Conservation (phyloP, 2,888 invertebrate genomes). For the Nymphalis c-album region DNA sequence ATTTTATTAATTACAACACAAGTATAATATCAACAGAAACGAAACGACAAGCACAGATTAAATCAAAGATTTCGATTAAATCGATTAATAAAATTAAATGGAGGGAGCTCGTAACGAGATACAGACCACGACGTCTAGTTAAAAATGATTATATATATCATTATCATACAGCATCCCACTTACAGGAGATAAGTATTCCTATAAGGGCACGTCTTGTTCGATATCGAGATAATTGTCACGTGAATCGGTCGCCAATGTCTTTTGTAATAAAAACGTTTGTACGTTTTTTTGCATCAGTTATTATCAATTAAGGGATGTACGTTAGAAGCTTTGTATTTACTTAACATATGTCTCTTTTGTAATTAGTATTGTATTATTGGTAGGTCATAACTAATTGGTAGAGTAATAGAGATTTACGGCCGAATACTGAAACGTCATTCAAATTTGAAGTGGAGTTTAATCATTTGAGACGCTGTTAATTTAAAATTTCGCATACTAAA, state of each 20-base stretch:
- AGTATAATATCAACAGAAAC: too few relatives aligned
- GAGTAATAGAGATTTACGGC: too few relatives aligned
- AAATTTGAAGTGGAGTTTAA: too few relatives aligned
- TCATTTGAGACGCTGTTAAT: too few relatives aligned
- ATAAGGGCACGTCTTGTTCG: constrained; percentile 18
- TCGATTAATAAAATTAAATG: too few relatives aligned
- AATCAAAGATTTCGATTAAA: background rate
- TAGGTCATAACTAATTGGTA: too few relatives aligned
- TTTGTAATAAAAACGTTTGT: background rate
- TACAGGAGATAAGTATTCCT: background rate
- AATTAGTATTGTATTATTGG: too few relatives aligned
- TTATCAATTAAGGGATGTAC: background rate
- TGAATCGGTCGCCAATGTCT: background rate
- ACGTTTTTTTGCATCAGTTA: background rate
- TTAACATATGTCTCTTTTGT: too few relatives aligned
- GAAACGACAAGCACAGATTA: background rate
- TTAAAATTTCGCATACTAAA: too few relatives aligned
- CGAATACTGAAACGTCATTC: too few relatives aligned
- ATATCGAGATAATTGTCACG: constrained; percentile 23
- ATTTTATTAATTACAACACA: background rate
- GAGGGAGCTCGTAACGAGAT: constrained; percentile 13
- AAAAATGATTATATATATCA: constrained; percentile 9
- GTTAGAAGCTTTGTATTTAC: background rate
- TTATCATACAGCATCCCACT: constrained; percentile 13
- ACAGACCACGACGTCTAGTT: constrained; percentile 4